phyloP scores from a whole-genome alignment of 2,113 vertebrate genomes.

The Cynocephalus volans region DNA sequence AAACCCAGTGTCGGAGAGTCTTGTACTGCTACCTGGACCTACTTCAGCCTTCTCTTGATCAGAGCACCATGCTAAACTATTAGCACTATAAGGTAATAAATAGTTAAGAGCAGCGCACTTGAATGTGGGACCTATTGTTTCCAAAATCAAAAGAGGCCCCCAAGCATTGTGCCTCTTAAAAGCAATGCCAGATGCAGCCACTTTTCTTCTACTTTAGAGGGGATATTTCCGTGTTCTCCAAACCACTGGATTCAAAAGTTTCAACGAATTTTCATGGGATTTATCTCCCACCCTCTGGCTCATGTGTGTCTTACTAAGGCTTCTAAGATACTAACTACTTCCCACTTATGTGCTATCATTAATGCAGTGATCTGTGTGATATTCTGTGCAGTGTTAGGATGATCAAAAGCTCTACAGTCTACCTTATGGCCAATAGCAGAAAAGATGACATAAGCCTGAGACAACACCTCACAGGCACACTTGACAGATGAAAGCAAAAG shows the following conservation, averaged over 20 bases:
- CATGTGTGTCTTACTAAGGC: not conserved
- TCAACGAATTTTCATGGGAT: not conserved
- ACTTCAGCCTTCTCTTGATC: not conserved
- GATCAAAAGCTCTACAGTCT: not conserved
- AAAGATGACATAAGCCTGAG: not conserved
- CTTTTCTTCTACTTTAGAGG: not conserved
- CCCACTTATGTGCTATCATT: not conserved
- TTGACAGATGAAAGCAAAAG: not conserved
- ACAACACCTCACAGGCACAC: not conserved
- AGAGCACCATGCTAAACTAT: not conserved
- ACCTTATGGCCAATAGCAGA: not conserved
- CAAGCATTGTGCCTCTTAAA: not conserved
- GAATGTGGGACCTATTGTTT: not conserved
- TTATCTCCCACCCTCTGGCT: not conserved
- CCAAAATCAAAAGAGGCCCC: not conserved
- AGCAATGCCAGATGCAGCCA: not conserved
- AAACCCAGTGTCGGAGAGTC: not conserved
- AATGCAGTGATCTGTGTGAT: not conserved
- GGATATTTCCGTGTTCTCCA: not conserved
- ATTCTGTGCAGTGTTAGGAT: not conserved
- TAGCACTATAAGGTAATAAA: not conserved
- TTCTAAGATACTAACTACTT: not conserved
- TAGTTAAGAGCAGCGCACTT: not conserved
- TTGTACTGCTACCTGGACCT: not conserved
- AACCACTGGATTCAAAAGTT: not conserved